Evolutionary conservation across 2,888 invertebrate genomes (phyloP).

Genomic region (Rhimphoctona megacephalus): DNA sequence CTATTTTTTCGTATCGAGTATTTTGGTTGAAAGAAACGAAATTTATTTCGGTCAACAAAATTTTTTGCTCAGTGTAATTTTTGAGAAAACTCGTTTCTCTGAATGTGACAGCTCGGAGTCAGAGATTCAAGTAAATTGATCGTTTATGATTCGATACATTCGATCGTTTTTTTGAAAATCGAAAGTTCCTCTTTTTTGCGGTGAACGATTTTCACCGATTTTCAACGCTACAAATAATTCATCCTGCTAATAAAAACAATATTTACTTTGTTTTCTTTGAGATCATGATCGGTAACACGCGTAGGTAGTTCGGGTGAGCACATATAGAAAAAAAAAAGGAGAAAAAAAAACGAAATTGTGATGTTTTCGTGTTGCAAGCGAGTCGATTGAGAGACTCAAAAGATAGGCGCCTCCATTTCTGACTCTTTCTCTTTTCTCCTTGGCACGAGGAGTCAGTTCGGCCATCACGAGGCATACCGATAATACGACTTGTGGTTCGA

Average conservation of each 20-base stretch:
- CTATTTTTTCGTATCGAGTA: too few relatives aligned
- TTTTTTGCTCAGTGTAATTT: too few relatives aligned
- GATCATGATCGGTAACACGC: neutral
- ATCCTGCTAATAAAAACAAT: neutral
- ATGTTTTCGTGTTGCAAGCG: conserved; percentile 14
- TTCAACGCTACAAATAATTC: neutral
- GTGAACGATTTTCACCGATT: conserved; percentile 3
- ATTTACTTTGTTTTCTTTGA: neutral
- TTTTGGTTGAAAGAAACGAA: too few relatives aligned
- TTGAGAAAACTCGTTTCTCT: too few relatives aligned
- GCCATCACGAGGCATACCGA: conserved; percentile 29
- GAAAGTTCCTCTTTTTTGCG: conserved; percentile 8
- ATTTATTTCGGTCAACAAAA: too few relatives aligned
- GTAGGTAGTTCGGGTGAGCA: neutral
- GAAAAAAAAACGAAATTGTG: conserved; percentile 8
- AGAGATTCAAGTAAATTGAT: neutral
- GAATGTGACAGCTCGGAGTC: neutral
- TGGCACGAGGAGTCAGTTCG: conserved; percentile 17
- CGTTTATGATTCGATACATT: neutral
- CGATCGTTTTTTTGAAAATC: neutral
- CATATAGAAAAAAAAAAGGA: neutral
- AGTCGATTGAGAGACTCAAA: conserved; percentile 17
- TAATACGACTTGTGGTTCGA: conserved; percentile 39
- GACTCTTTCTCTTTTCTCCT: conserved; percentile 68
- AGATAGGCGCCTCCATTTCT: conserved; percentile 38